These are phyloP conservation scores for Myiothlypis coronata DNA, from an alignment of 2,797 vertebrate genomes.

Conservation along the genomic window DNA sequence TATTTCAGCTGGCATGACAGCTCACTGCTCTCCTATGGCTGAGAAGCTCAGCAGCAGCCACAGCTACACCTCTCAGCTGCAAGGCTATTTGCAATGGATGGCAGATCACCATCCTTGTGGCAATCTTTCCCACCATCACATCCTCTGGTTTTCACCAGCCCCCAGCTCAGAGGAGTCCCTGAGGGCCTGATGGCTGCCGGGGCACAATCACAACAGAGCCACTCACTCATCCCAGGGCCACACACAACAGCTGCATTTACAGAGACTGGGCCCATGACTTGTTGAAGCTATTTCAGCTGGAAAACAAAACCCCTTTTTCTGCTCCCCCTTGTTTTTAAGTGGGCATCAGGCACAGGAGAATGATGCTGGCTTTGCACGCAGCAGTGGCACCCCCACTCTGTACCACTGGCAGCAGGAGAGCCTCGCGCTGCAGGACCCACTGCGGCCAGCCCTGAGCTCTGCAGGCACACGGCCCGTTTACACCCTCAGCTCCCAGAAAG, in stretches of 20 bases:
- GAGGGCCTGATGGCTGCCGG: fast-evolving
- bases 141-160: not conserved
- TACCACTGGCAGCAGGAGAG: not conserved
- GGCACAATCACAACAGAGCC: not conserved
- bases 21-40: fast-evolving
- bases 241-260: not conserved
- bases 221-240: fast-evolving
- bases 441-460: fast-evolving
- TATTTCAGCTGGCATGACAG: fast-evolving
- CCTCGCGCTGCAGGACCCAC: fast-evolving
- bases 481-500: not conserved
- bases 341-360: not conserved
- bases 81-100: not conserved
- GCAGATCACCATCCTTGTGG: not conserved
- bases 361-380: not conserved
- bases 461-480: fast-evolving
- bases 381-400: not conserved
- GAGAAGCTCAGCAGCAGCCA: not conserved
- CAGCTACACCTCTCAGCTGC: not conserved
- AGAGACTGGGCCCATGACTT: not conserved
- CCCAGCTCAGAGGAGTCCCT: not conserved
- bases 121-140: not conserved
- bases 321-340: not conserved
- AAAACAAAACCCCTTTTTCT: slow-evolving; percentile 16
- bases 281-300: not conserved